Evolutionary conservation across 2,888 invertebrate genomes (phyloP).

Genomic region (Leptopterna dolabrata): DNA sequence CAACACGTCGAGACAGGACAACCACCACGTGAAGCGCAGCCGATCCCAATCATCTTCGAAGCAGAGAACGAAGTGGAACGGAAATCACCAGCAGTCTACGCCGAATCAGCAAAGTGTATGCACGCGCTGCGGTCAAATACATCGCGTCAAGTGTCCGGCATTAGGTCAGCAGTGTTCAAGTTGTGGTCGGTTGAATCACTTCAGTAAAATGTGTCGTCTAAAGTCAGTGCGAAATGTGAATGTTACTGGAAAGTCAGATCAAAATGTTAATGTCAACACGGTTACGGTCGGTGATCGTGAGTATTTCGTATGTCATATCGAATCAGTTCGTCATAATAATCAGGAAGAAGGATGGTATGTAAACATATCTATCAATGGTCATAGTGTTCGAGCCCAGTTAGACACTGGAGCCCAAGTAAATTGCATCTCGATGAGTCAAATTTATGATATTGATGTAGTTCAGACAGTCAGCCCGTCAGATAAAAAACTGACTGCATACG

Average conservation of each 20-base stretch:
- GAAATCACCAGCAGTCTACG: background rate
- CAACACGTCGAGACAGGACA: background rate
- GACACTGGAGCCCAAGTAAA: background rate
- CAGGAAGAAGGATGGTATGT: background rate
- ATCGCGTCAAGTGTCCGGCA: slow-evolving; percentile 23
- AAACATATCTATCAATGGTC: background rate
- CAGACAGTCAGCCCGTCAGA: too few species aligned
- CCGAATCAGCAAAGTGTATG: background rate
- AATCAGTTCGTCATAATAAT: background rate
- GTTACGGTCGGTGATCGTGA: background rate
- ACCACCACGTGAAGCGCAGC: background rate
- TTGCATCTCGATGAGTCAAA: too few species aligned
- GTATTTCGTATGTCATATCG: background rate
- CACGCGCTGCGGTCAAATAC: background rate
- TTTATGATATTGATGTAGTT: too few species aligned
- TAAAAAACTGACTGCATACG: too few species aligned
- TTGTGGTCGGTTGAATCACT: background rate
- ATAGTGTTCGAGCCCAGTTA: background rate
- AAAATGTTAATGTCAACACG: too few species aligned
- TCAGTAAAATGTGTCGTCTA: background rate
- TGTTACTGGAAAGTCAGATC: background rate
- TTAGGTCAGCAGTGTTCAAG: background rate
- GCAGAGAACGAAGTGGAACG: too few species aligned
- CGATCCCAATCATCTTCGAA: too few species aligned
- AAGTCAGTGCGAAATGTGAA: background rate